Evolutionary conservation across 2,797 vertebrate genomes (phyloP).

Genomic region (Macroramphosus scolopax): DNA sequence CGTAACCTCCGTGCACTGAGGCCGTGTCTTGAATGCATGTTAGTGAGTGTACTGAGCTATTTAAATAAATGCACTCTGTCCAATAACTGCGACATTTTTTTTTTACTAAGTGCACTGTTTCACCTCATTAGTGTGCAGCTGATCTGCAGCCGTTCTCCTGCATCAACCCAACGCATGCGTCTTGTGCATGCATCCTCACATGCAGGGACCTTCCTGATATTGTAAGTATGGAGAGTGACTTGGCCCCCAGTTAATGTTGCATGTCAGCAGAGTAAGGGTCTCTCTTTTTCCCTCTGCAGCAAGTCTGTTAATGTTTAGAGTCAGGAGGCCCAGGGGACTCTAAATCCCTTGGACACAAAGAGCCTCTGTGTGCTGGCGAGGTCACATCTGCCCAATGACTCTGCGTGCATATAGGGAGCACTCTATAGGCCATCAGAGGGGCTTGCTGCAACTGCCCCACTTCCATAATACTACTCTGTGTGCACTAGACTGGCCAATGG

Average conservation of each 20-base stretch:
- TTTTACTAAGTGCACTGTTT: conserved; percentile 48
- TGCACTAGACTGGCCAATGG: conserved; percentile 54
- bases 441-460: conserved; percentile 66
- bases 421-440: conserved; percentile 67
- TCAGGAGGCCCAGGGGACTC: conserved; percentile 77
- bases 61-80: conserved; percentile 48
- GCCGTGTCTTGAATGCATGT: conserved; percentile 48
- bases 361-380: conserved; percentile 79
- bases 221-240: conserved; percentile 47
- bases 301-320: conserved; percentile 82
- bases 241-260: conserved; percentile 69
- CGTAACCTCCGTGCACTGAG: no score
- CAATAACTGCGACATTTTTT: conserved; percentile 47
- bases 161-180: conserved; percentile 19
- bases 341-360: conserved; percentile 82
- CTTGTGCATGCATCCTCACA: conserved; percentile 39
- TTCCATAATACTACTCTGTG: conserved; percentile 68
- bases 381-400: conserved; percentile 82
- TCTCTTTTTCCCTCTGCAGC: conserved; percentile 66
- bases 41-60: conserved; percentile 45
- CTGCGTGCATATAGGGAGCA: conserved; percentile 73
- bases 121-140: conserved; percentile 50
- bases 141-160: conserved; percentile 37
- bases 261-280: conserved; percentile 69
- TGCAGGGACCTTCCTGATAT: conserved; percentile 51